Conservation (phyloP, 2,797 vertebrate genomes). For the Alauda arvensis region DNA sequence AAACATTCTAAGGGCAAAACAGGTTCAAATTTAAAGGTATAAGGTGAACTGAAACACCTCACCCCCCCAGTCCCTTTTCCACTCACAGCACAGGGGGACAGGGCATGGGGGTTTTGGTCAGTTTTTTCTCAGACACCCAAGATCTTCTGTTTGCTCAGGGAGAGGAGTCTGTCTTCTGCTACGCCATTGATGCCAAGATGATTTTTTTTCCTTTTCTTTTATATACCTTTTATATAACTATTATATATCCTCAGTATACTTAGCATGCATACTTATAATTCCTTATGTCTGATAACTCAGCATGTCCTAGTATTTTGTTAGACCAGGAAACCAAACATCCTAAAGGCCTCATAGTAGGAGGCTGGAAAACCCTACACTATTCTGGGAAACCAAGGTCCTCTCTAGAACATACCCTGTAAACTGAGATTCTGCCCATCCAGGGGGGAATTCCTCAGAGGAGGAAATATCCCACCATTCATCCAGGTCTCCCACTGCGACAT, state of each 20-base stretch:
- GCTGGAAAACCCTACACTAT: too few relatives aligned
- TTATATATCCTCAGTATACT: too few relatives aligned
- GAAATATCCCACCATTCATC: too few relatives aligned
- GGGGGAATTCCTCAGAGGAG: too few relatives aligned
- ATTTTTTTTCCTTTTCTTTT: not conserved
- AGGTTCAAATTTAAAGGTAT: not conserved
- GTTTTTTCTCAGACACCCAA: rapidly evolving
- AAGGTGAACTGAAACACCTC: not conserved
- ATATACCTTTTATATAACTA: not conserved
- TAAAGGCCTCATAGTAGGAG: not conserved
- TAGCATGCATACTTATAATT: not conserved
- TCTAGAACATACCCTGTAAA: too few relatives aligned
- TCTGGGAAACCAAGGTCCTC: too few relatives aligned
- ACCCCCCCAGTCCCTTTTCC: not conserved
- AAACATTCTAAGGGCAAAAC: not conserved
- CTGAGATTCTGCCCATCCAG: too few relatives aligned
- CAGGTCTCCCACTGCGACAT: too few relatives aligned
- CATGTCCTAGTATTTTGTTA: not conserved
- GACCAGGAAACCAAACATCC: not conserved
- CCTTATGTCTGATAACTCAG: not conserved
- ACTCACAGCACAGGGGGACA: not conserved
- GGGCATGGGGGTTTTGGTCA: not conserved
- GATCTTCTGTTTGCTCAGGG: not conserved
- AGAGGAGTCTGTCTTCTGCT: not conserved
- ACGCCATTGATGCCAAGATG: not conserved